A percentile compares a stretch with the other conserved stretches of the same genome.
phyloP scores from a whole-genome alignment of 1,140 invertebrate genomes.

The Brachionus calyciflorus region DNA sequence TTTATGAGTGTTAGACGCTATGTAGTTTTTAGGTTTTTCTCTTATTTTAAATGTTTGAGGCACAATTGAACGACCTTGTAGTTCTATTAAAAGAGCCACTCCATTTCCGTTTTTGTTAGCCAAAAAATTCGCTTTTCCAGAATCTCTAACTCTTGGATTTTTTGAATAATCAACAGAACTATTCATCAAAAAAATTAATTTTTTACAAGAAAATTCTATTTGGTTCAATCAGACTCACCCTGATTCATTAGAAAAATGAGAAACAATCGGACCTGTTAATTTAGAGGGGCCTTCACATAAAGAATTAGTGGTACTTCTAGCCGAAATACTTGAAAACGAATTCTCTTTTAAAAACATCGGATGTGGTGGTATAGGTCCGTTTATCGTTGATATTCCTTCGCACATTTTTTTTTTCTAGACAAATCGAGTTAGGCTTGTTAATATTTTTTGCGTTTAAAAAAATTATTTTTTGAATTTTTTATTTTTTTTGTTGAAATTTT shows the following conservation, averaged over 20 bases:
- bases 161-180: conserved; percentile 11
- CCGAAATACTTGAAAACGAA: neutral
- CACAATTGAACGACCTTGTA: conserved; percentile 3
- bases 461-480: too few relatives aligned
- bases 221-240: neutral
- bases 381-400: conserved; percentile 24
- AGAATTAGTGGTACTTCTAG: neutral
- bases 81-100: conserved; percentile 10
- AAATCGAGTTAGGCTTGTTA: conserved; percentile 10
- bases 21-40: conserved; percentile 53
- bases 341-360: conserved; percentile 31
- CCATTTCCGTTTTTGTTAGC: conserved; percentile 28
- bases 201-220: neutral
- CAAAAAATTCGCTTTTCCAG: conserved; percentile 17
- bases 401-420: conserved; percentile 30
- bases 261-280: conserved; percentile 23
- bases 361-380: conserved; percentile 37
- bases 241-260: conserved; percentile 17
- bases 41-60: neutral
- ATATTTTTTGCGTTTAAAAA: neutral
- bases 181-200: neutral
- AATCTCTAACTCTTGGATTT: conserved; percentile 24
- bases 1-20: conserved; percentile 57
- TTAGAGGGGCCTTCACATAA: conserved; percentile 26
- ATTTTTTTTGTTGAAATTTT: too few relatives aligned